These are phyloP conservation scores for Tenthredo distinguenda DNA, from an alignment of 2,888 invertebrate species.

Conservation along the genomic window DNA sequence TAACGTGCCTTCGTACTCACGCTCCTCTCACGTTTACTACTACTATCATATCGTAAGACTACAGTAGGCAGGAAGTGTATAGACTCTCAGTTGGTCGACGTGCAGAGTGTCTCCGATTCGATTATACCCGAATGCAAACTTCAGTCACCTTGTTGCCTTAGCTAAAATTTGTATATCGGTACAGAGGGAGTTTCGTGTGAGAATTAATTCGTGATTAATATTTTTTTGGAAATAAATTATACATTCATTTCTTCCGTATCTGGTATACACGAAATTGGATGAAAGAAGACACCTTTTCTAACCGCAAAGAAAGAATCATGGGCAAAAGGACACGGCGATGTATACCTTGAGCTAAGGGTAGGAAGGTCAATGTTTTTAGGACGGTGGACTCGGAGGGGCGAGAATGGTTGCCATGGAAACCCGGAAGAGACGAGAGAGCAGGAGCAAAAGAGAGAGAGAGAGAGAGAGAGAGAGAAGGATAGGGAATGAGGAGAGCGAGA, in stretches of 20 bases:
- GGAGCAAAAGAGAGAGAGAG: conserved; percentile 31
- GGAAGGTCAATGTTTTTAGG: conserved; percentile 74
- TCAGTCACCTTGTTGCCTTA: conserved; percentile 16
- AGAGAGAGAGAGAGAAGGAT: conserved; percentile 55
- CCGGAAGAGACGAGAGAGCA: conserved; percentile 57
- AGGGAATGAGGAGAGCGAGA: conserved; percentile 27
- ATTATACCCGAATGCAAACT: conserved; percentile 37
- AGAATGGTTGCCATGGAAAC: conserved; percentile 71
- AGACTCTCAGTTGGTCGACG: background rate
- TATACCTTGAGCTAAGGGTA: background rate
- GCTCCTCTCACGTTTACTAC: background rate
- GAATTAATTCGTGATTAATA: too few relatives aligned
- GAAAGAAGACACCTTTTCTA: background rate
- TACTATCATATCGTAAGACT: background rate
- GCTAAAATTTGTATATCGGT: background rate
- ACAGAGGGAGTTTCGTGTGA: background rate
- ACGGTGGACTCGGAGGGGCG: conserved; percentile 64
- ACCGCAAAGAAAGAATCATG: background rate
- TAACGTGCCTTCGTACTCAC: background rate
- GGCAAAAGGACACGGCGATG: too few relatives aligned
- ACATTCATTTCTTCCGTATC: background rate
- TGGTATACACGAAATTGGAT: background rate
- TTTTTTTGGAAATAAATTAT: background rate
- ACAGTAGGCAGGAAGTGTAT: background rate
- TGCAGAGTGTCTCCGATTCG: conserved; percentile 25